Base-by-base conservation (phyloP, 2,113 vertebrate genomes). In the Argyrosomus japonicus region DNA sequence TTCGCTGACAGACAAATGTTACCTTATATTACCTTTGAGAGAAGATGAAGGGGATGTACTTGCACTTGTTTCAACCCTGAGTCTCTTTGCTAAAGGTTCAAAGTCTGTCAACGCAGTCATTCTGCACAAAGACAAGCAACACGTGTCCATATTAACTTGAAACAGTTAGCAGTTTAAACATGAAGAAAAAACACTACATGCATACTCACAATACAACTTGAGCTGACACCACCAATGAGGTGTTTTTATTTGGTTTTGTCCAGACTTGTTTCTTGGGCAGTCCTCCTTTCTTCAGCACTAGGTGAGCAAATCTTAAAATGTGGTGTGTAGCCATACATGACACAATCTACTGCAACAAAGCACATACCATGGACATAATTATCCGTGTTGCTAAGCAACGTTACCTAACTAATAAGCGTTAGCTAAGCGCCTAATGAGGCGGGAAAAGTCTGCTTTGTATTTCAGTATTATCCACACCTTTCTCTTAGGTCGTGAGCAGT, bases 161-260 rank as follows among this genome's bases (percentile, higher is more conserved):
- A 6, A 79, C 2, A 64, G 4, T 68, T 36, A 21, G 27, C 15
- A 70, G 8, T 32, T 67, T 32, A 5, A 67, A 71, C 12, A 56
- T n/a, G 36, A 40, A 40, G 0, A 25, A 63, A 63, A 60, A 0
- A 18, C 0, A 32, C 0, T 6, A 1, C 1, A 53, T 25, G 57
- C 56, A n/a, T 80, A 94, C 94, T 95, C 75, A 95, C 94, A 95
- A 78, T 18, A 91, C 10, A 84, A 88, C 79, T 75, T 89, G 89
- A 78, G 81, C 86, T 48, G 92, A 88, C 75, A 87, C 80, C 61
- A 85, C 54, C 0, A 84, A 47, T 2, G 80, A 77, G 1, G 60
- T 4, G 67, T 86, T 88, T 7, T 21, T 40, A 9, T 40, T 57
- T 57, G 43, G n/a, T 63, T 51, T 76, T 68, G 36, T 79, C 77